Base-by-base conservation (phyloP, 2,113 vertebrate species). In the Elephas maximus region DNA sequence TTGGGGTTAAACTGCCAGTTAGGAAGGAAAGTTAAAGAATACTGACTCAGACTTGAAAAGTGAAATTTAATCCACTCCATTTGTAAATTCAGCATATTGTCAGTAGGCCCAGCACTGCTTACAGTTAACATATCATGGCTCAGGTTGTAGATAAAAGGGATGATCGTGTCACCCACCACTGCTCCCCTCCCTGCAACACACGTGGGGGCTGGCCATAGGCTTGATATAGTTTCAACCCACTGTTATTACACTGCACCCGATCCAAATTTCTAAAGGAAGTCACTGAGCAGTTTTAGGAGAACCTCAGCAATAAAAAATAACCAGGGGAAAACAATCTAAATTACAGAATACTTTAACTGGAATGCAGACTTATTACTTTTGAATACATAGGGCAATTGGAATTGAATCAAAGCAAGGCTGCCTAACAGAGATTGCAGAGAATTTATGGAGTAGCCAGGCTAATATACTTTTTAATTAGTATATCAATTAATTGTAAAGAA, bases 331-430 rank as follows among this genome's bases (percentile, higher is more conserved):
- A 76, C 9, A 37, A 30, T 63, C 21, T 63, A 85, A 77, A 81
- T 62, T 62, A 90, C 45, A 71, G 82, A 28, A 73, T 33, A 23
- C 33, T 63, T 91, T 88, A 80, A 30, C 73, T 90, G 57, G 74
- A 89, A 96, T 53, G 28, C 44, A 93, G 69, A 48, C 63, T 74
- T 37, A 53, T 48, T 53, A 71, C 20, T 96, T 94, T 90, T 81
- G 51, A 85, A 77, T 89, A 76, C 45, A 30, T 28, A 74, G 37
- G 73, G 60, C 85, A 89, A 63, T 3, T 11, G 23, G 88, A 62
- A 94, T 45, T 81, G 14, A 23, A 62, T 53, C 57, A 83, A 90
- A 96, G 65, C 67, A 60, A 90, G 8, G 44, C 67, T 73, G 65
- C 76, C 91, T 78, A 57, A 21, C 20, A 73, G 63, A 77, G 44